Percentiles rank a stretch among this genome's conserved stretches.
phyloP scores from a whole-genome alignment of 2,888 invertebrate genomes.

The Eilema sororculum region DNA sequence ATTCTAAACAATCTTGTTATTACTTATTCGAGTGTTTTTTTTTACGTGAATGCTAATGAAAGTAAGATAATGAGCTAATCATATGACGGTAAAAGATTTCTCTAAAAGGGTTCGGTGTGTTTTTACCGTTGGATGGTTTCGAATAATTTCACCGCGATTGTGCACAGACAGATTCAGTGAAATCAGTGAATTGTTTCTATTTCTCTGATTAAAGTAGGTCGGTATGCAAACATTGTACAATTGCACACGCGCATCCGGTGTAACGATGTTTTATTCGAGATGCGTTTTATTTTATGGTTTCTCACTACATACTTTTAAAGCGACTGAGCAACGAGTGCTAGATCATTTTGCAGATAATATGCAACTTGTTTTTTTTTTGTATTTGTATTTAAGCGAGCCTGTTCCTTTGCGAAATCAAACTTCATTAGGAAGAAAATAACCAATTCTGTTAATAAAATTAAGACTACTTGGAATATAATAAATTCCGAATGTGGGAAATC shows the following conservation, averaged over 20 bases:
- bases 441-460: too few relatives aligned
- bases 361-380: neutral
- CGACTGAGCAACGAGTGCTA: neutral
- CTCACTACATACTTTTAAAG: neutral
- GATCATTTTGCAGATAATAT: neutral
- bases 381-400: too few relatives aligned
- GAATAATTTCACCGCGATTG: conserved; percentile 39
- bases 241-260: conserved; percentile 49
- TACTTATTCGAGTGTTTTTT: neutral
- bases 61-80: conserved; percentile 35
- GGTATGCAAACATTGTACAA: conserved; percentile 45
- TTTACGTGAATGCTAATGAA: neutral
- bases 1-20: neutral
- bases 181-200: conserved; percentile 52
- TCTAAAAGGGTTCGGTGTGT: conserved; percentile 39
- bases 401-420: too few relatives aligned
- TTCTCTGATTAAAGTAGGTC: conserved; percentile 43
- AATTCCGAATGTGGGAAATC: too few relatives aligned
- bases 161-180: conserved; percentile 33
- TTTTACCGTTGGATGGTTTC: conserved; percentile 26
- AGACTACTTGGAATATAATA: too few relatives aligned
- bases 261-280: conserved; percentile 40
- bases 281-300: conserved; percentile 26
- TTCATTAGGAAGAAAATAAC: too few relatives aligned
- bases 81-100: conserved; percentile 40